phyloP scores from a whole-genome alignment of 2,888 invertebrate species.

The Melieria crassipennis region DNA sequence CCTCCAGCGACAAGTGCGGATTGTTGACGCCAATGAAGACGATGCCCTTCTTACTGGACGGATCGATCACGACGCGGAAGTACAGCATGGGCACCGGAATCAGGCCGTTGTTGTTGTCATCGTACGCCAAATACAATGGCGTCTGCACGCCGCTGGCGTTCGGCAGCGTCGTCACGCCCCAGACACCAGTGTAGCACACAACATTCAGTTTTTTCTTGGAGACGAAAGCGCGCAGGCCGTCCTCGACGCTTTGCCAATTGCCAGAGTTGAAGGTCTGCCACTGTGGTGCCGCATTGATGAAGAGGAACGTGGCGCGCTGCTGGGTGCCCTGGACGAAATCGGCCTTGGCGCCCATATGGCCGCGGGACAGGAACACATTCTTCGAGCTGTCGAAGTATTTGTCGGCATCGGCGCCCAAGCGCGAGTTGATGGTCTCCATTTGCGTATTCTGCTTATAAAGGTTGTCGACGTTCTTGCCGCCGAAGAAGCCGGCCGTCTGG shows the following conservation, averaged over 20 bases:
- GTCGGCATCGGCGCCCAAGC: slow-evolving; percentile 55
- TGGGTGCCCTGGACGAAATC: slow-evolving; percentile 68
- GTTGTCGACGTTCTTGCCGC: slow-evolving; percentile 59
- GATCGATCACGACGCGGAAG: slow-evolving; percentile 71
- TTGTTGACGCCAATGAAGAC: slow-evolving; percentile 69
- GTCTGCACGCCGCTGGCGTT: slow-evolving; percentile 64
- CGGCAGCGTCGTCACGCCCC: slow-evolving; percentile 68
- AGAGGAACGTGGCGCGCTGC: slow-evolving; percentile 69
- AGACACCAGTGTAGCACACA: slow-evolving; percentile 70
- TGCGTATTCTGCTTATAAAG: slow-evolving; percentile 63
- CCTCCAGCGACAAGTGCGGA: slow-evolving; percentile 58
- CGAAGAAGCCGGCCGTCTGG: slow-evolving; percentile 60
- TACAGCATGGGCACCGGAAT: slow-evolving; percentile 70
- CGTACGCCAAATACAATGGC: slow-evolving; percentile 61
- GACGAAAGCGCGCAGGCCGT: slow-evolving; percentile 64
- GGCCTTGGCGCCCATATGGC: slow-evolving; percentile 69
- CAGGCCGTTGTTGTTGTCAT: slow-evolving; percentile 58
- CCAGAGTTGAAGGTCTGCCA: slow-evolving; percentile 72
- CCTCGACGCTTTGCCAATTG: slow-evolving; percentile 71
- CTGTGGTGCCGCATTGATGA: slow-evolving; percentile 70
- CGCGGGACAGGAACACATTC: slow-evolving; percentile 64
- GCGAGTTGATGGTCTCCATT: slow-evolving; percentile 56
- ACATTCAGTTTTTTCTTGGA: slow-evolving; percentile 58
- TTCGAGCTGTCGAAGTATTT: slow-evolving; percentile 50
- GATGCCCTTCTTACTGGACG: slow-evolving; percentile 65